Evolutionary conservation across 2,797 vertebrate genomes (phyloP).

Genomic region (Acanthurus lineatus): DNA sequence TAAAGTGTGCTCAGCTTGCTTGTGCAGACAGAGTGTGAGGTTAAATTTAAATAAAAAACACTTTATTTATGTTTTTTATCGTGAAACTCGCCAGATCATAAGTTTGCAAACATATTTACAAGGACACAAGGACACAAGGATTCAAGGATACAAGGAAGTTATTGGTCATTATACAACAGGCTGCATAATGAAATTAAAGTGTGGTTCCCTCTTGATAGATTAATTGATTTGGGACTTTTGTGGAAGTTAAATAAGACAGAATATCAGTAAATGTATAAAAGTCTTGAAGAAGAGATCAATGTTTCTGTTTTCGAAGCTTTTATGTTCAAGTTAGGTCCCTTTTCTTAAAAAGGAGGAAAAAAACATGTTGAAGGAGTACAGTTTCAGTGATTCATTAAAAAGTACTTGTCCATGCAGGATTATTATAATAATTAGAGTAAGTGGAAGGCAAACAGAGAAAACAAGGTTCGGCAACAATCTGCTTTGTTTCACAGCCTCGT

Average conservation of each 20-base stretch:
- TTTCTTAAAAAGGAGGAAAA: background rate
- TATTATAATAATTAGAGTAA: conserved; percentile 18
- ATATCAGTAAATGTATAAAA: background rate
- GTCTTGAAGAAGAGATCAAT: background rate
- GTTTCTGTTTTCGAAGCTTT: background rate
- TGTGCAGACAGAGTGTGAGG: conserved; percentile 6
- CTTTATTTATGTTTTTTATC: background rate
- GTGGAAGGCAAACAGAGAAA: background rate
- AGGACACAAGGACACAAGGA: no score
- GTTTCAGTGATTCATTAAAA: conserved; percentile 10
- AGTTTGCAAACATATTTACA: no score
- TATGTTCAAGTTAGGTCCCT: background rate
- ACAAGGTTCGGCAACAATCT: background rate
- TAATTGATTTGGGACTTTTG: background rate
- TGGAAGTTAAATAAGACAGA: no score
- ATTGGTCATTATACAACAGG: no score
- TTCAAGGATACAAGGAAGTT: no score
- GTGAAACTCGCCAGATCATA: background rate
- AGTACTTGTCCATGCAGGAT: background rate
- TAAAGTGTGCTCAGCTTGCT: background rate
- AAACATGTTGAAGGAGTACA: background rate
- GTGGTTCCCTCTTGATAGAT: no score
- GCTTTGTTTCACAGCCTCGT: background rate
- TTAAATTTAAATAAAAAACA: conserved; percentile 4
- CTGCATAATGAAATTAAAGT: no score